These are phyloP conservation scores for Gambusia yucatana DNA, from an alignment of 2,797 vertebrate genomes.

Conservation along the genomic window DNA sequence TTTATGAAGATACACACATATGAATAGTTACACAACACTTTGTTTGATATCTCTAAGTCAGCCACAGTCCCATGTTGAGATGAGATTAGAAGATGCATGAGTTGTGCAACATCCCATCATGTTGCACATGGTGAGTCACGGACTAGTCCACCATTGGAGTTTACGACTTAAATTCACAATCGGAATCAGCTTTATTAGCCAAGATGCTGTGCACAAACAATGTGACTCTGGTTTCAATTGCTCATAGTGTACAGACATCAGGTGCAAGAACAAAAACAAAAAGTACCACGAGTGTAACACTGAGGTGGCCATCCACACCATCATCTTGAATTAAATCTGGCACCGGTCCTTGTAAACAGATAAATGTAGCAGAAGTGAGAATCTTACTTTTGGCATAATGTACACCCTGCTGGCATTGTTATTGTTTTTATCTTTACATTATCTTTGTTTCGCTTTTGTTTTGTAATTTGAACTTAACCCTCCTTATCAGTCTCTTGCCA, in stretches of 20 bases:
- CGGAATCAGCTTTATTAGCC: neutral
- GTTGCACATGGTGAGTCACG: conserved; percentile 47
- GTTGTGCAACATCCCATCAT: conserved; percentile 40
- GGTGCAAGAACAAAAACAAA: neutral
- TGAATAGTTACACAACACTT: conserved; percentile 46
- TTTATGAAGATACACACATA: conserved; percentile 34
- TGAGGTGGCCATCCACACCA: neutral
- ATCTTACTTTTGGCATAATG: conserved; percentile 10
- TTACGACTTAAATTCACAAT: conserved; percentile 29
- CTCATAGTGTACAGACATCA: neutral
- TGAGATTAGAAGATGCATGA: conserved; percentile 46
- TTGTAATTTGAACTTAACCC: conserved; percentile 17
- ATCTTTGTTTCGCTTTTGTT: conserved; percentile 11
- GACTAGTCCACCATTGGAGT: conserved; percentile 24
- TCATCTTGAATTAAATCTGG: neutral
- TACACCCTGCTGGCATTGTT: conserved; percentile 10
- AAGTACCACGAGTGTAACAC: neutral
- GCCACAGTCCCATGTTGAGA: conserved; percentile 27
- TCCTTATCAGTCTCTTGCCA: conserved; percentile 1
- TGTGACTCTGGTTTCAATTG: neutral
- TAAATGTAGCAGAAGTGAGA: conserved; percentile 23
- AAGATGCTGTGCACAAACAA: neutral
- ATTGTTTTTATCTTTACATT: conserved; percentile 18
- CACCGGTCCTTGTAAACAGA: neutral
- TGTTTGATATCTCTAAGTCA: conserved; percentile 48